Evolutionary conservation across 2,113 vertebrate genomes (phyloP).

Genomic region (Sinocyclocheilus anophthalmus): DNA sequence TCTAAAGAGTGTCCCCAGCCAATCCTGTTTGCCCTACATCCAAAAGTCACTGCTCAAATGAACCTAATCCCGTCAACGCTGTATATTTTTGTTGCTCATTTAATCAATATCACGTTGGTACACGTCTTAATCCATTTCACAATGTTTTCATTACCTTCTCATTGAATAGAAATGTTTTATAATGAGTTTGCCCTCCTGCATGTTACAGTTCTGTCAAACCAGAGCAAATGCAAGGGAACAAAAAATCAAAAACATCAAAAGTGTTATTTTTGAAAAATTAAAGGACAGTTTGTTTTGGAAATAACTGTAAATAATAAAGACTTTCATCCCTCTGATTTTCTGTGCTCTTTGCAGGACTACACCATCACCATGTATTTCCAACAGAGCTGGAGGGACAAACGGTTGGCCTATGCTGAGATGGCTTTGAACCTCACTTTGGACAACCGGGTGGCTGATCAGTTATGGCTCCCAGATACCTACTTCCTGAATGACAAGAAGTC

Average conservation of each 20-base stretch:
- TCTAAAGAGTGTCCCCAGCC: background rate
- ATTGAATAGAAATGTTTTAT: too few species aligned
- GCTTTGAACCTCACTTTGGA: conserved; percentile 93
- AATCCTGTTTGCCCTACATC: conserved; percentile 10
- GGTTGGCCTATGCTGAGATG: conserved; percentile 89
- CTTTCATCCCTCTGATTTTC: background rate
- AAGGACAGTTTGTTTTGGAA: too few species aligned
- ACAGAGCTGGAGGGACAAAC: conserved; percentile 96
- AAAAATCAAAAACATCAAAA: too few species aligned
- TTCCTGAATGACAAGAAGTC: conserved; percentile 98
- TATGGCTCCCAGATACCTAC: conserved; percentile 98
- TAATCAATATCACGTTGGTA: conserved; percentile 10
- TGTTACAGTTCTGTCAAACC: background rate
- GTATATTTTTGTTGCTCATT: background rate
- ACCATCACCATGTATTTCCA: conserved; percentile 99
- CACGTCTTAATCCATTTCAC: conserved; percentile 2
- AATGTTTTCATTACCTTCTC: background rate
- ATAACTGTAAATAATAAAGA: background rate
- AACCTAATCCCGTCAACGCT: background rate
- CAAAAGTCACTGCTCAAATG: background rate
- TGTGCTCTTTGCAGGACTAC: conserved; percentile 83
- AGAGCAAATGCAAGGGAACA: background rate
- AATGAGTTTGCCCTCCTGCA: background rate
- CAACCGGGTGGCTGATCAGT: conserved; percentile 89
- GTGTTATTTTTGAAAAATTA: background rate